Base-by-base conservation (phyloP, 2,888 invertebrate genomes). In the Eupithecia exiguata region DNA sequence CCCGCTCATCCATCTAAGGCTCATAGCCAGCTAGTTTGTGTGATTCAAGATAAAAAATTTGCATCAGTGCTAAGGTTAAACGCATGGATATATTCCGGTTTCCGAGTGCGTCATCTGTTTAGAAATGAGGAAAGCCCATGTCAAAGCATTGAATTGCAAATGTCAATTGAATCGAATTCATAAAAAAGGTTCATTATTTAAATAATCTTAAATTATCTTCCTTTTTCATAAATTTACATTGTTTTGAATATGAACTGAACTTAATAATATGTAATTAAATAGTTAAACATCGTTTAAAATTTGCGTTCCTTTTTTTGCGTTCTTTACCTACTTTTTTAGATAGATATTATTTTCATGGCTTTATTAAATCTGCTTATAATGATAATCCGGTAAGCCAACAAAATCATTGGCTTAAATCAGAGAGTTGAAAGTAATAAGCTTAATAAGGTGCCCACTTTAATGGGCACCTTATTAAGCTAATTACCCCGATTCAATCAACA, bases 401-500 rank as follows among this genome's bases (percentile, higher is more conserved):
- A 36, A 63, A 63, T n/a, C 36, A 36, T 63, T 63, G n/a, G n/a
- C 36, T 63, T n/a, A 36, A 63, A 63, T n/a, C 36, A 63, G 63
- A 38, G 18, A 36, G 63, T 63, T 21, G 63, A 63, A 36, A 36
- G 63, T 63, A 36, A 63, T 63, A 38, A 36, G 63, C 63, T 63
- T 63, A 38, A 63, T 69, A 61, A 68, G 49, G n/a, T 36, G 10
- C 68, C 68, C 53, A 69, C 30, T 30, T 30, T 30, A 30, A 30
- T 30, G 30, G 30, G 30, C 30, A 30, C 30, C 30, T 30, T 30
- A 30, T 30, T 30, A 30, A 30, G 30, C 30, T 58, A 61, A 61
- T 40, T 61, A 53, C 25, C 14, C 21, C 40, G 30, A 61, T 69
- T 25, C 40, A 69, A 69, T 69, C 69, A 69, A 12, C 58, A 61